Percentiles rank a stretch among this genome's conserved stretches.
Evolutionary conservation across 2,888 invertebrate genomes (phyloP).

Genomic region (Neoaliturus tenellus): DNA sequence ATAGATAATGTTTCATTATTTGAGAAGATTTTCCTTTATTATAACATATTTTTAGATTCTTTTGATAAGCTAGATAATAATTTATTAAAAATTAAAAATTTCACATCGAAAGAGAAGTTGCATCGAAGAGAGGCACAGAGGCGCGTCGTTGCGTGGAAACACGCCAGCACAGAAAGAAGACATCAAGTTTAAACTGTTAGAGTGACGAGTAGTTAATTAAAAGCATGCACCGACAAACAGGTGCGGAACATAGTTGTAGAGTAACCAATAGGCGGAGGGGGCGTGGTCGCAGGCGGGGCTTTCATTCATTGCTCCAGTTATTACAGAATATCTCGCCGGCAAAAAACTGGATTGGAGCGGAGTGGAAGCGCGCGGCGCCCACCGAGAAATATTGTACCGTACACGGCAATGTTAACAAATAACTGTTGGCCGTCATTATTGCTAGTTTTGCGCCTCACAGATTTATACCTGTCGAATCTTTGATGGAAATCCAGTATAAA

Average conservation of each 20-base stretch:
- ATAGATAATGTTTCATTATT: too few relatives aligned
- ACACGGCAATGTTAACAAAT: not conserved
- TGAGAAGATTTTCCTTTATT: too few relatives aligned
- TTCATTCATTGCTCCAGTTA: conserved; percentile 26
- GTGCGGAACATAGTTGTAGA: conserved; percentile 8
- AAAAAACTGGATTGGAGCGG: conserved; percentile 18
- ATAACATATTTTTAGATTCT: too few relatives aligned
- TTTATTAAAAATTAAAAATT: too few relatives aligned
- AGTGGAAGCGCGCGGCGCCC: not conserved
- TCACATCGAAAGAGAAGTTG: too few relatives aligned
- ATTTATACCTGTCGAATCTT: too few relatives aligned
- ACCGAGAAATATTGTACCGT: not conserved
- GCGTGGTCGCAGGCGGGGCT: not conserved
- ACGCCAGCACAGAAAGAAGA: not conserved
- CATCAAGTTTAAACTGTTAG: not conserved
- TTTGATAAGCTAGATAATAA: too few relatives aligned
- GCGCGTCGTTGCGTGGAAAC: too few relatives aligned
- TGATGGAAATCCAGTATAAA: not conserved
- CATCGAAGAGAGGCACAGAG: too few relatives aligned
- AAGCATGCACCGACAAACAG: conserved; percentile 8
- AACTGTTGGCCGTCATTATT: not conserved
- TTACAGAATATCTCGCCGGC: conserved; percentile 1
- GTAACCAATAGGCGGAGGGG: conserved; percentile 10
- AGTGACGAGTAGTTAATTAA: not conserved
- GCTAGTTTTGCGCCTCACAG: not conserved